Base-by-base conservation (phyloP, 2,113 vertebrate genomes). In the Sebastes schlegelii region DNA sequence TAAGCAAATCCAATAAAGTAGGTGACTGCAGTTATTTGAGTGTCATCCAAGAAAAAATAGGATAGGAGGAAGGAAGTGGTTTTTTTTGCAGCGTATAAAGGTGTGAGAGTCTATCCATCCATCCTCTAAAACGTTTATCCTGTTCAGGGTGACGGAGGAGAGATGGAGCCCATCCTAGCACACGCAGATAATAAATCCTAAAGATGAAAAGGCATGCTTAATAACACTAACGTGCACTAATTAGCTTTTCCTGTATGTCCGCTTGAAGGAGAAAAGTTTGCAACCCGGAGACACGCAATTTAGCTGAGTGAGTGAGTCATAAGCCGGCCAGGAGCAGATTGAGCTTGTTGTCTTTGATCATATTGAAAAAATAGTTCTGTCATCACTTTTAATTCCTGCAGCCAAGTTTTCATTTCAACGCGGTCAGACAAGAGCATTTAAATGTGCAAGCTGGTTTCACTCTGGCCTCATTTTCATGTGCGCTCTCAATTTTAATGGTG, bases 331-430 rank as follows among this genome's bases (percentile, higher is more conserved):
- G 58, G 54, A 92, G 82, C 85, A 76, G 77, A 74, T 19, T 71
- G 72, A 83, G 60, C 43, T 57, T 75, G 69, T 80, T 85, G 83
- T 73, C 80, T 89, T 90, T 90, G 81, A 89, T 90, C 86, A 48
- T 49, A 42, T 17, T 61, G 67, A 78, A 40, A 77, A 80, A 84
- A 86, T 75, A 83, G 73, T 77, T 63, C 55, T 65, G 76, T 82
- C 75, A 34, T 82, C 60, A 71, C 45, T 57, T 64, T 61, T 42
- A 57, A 60, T 79, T 79, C 82, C 87, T 54, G 57, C 76, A 69
- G 83, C 74, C 64, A 66, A 74, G 55, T 55, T 78, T 82, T 77
- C 72, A 75, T 67, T 82, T 21, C 40, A n/a, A 13, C 16, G 23
- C 14, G 17, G 51, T 88, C 54, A 68, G 51, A 80, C 42, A 49